Evolutionary conservation across 1,140 invertebrate species (phyloP).

Genomic region (Diachasmimorpha longicaudata): DNA sequence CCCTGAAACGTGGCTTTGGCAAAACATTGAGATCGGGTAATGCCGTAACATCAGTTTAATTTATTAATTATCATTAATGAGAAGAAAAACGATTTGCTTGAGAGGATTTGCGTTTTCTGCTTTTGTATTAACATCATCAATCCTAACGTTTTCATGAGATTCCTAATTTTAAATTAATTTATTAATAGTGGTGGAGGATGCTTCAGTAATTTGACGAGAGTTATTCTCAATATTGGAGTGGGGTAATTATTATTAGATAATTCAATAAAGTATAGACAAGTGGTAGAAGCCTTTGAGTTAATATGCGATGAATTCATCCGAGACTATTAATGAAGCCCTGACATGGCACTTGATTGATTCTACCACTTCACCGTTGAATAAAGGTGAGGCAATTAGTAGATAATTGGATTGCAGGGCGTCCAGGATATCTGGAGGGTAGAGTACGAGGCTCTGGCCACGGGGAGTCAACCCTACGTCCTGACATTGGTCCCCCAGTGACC

Average conservation of each 20-base stretch:
- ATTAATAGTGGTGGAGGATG: neutral
- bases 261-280: no score
- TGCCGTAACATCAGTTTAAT: slow-evolving; percentile 40
- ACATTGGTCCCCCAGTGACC: slow-evolving; percentile 61
- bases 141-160: neutral
- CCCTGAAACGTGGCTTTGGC: slow-evolving; percentile 72
- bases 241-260: no score
- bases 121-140: neutral
- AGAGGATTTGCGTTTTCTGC: neutral
- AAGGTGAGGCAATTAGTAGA: neutral
- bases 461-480: slow-evolving; percentile 58
- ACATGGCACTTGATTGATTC: neutral
- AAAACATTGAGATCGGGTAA: slow-evolving; percentile 67
- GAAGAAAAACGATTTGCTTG: neutral
- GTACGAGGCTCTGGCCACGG: slow-evolving; percentile 57
- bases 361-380: no score
- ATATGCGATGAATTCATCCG: no score
- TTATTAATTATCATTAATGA: slow-evolving; percentile 22
- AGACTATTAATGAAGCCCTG: neutral
- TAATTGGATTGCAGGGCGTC: slow-evolving; percentile 56
- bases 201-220: neutral
- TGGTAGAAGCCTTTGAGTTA: no score
- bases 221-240: neutral
- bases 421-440: slow-evolving; percentile 58
- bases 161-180: neutral